Evolutionary conservation across 2,888 invertebrate species (phyloP).

Genomic region (Acleris literana): DNA sequence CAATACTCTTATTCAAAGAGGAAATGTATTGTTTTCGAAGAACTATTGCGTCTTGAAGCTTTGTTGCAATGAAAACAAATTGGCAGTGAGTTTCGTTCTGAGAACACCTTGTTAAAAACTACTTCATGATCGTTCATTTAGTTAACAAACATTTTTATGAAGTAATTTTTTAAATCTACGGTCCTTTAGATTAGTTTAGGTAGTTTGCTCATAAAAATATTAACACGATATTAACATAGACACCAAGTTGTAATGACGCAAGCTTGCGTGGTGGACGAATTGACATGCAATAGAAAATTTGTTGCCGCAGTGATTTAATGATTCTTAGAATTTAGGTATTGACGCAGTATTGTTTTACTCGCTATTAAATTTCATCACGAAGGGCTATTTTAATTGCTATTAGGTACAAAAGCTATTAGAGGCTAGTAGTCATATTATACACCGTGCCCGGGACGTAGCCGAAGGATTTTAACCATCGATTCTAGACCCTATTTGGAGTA

Average conservation of each 20-base stretch:
- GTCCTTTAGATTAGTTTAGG: too few species aligned
- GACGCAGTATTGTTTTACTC: slow-evolving; percentile 15
- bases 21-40: slow-evolving; percentile 30
- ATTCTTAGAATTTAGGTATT: slow-evolving; percentile 16
- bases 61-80: slow-evolving; percentile 23
- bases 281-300: slow-evolving; percentile 17
- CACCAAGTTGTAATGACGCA: neutral
- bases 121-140: too few species aligned
- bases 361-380: neutral
- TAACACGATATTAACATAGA: slow-evolving; percentile 6
- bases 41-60: slow-evolving; percentile 24
- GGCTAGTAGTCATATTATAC: too few species aligned
- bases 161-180: too few species aligned
- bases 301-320: slow-evolving; percentile 26
- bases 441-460: too few species aligned
- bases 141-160: too few species aligned
- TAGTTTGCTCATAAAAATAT: too few species aligned
- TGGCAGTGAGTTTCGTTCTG: neutral
- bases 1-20: slow-evolving; percentile 47
- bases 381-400: neutral
- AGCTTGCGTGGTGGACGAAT: neutral
- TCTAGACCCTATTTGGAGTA: too few species aligned
- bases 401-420: too few species aligned
- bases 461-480: too few species aligned
- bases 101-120: slow-evolving; percentile 4